phyloP scores from a whole-genome alignment of 2,888 invertebrate species.

The Polia nebulosa region DNA sequence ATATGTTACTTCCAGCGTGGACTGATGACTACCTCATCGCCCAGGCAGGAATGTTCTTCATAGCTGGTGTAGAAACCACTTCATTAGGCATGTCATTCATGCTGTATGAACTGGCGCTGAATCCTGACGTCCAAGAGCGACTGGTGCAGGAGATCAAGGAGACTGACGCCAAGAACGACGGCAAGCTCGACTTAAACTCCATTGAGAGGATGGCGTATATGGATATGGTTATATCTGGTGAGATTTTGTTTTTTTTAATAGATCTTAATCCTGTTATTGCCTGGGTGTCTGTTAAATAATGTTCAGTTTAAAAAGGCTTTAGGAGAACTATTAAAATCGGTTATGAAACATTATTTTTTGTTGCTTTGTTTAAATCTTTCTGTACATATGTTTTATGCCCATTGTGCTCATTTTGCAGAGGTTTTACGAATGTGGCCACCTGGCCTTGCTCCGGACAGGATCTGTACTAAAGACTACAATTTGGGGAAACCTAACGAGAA shows the following conservation, averaged over 20 bases:
- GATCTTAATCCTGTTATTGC: too few relatives aligned
- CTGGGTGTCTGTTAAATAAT: too few relatives aligned
- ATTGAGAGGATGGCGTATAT: conserved; percentile 91
- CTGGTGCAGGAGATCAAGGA: conserved; percentile 89
- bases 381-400: not conserved
- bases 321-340: too few relatives aligned
- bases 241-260: too few relatives aligned
- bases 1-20: conserved; percentile 81
- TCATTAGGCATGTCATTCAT: conserved; percentile 87
- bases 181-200: conserved; percentile 87
- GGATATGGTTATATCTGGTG: conserved; percentile 92
- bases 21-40: conserved; percentile 83
- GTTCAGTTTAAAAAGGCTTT: too few relatives aligned
- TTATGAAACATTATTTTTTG: too few relatives aligned
- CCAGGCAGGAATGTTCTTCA: conserved; percentile 89
- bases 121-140: conserved; percentile 90
- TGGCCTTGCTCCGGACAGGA: conserved; percentile 82
- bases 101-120: conserved; percentile 90
- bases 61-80: conserved; percentile 90
- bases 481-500: conserved; percentile 77
- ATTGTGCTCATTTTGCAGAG: conserved; percentile 12
- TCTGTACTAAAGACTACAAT: too few relatives aligned
- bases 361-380: too few relatives aligned
- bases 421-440: conserved; percentile 82
- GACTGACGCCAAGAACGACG: conserved; percentile 82